These are phyloP conservation scores for Microtus ochrogaster DNA, from an alignment of 2,113 vertebrate species.

Conservation along the genomic window DNA sequence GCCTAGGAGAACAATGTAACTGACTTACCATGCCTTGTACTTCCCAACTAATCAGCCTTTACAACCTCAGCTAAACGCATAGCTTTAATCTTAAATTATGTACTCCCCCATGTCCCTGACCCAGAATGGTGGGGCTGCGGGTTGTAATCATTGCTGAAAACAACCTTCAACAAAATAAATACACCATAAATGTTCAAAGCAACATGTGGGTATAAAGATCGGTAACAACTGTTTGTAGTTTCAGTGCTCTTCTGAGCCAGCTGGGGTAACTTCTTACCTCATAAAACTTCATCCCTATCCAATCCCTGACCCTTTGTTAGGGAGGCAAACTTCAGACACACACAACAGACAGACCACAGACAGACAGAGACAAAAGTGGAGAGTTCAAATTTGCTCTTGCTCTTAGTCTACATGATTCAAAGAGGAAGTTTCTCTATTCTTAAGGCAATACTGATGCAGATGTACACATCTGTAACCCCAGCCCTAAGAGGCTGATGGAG, in stretches of 20 bases:
- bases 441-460: not conserved
- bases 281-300: not conserved
- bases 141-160: not conserved
- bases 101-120: not conserved
- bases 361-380: not conserved
- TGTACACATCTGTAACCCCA: not conserved
- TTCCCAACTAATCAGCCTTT: not conserved
- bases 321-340: not conserved
- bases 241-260: not conserved
- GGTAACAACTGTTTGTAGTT: not conserved
- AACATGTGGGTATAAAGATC: not conserved
- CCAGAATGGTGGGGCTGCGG: not conserved
- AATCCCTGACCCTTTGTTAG: not conserved
- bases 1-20: not conserved
- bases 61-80: not conserved
- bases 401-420: not conserved
- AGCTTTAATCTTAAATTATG: not conserved
- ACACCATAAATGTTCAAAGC: not conserved
- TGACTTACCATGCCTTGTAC: not conserved
- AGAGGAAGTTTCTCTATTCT: not conserved
- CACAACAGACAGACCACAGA: not conserved
- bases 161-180: not conserved
- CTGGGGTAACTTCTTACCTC: not conserved
- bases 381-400: not conserved
- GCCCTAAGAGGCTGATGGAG: not conserved